phyloP scores from a whole-genome alignment of 2,888 invertebrate species.

The Scaptomyza caliginosa region DNA sequence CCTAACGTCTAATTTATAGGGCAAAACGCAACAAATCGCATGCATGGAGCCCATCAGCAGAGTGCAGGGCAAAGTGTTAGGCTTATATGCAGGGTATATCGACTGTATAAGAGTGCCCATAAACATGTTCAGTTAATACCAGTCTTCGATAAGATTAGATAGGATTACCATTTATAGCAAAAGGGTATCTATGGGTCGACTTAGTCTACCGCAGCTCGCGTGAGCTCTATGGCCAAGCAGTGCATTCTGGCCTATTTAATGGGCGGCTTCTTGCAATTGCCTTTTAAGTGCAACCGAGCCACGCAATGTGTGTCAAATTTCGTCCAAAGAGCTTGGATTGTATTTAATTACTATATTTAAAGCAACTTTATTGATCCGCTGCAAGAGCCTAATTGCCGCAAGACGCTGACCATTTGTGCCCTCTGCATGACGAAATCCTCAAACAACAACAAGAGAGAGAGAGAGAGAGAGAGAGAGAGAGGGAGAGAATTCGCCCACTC shows the following conservation, averaged over 20 bases:
- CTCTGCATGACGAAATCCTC: slow-evolving; percentile 40
- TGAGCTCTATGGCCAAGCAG: background rate
- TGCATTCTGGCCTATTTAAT: background rate
- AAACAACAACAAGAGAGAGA: slow-evolving; percentile 1
- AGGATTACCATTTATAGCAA: background rate
- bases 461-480: no score
- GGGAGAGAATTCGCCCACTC: slow-evolving; percentile 60
- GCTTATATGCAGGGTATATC: background rate
- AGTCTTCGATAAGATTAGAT: background rate
- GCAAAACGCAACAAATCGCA: slow-evolving; percentile 49
- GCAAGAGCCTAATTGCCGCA: no score
- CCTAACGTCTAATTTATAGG: slow-evolving; percentile 62
- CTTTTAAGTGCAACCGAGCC: slow-evolving; percentile 23
- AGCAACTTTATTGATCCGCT: slow-evolving; percentile 37
- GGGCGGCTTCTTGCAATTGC: slow-evolving; percentile 27
- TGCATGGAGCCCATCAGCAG: slow-evolving; percentile 50
- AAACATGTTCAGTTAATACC: no score
- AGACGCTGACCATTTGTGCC: slow-evolving; percentile 22
- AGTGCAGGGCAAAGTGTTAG: slow-evolving; percentile 39
- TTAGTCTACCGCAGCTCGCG: no score
- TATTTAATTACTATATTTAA: slow-evolving; percentile 8
- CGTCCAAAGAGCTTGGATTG: background rate
- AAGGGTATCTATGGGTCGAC: slow-evolving; percentile 17
- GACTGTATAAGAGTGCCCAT: no score
- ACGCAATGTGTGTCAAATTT: slow-evolving; percentile 45